Conservation (phyloP, 2,113 vertebrate species). For the Lathamus discolor region DNA sequence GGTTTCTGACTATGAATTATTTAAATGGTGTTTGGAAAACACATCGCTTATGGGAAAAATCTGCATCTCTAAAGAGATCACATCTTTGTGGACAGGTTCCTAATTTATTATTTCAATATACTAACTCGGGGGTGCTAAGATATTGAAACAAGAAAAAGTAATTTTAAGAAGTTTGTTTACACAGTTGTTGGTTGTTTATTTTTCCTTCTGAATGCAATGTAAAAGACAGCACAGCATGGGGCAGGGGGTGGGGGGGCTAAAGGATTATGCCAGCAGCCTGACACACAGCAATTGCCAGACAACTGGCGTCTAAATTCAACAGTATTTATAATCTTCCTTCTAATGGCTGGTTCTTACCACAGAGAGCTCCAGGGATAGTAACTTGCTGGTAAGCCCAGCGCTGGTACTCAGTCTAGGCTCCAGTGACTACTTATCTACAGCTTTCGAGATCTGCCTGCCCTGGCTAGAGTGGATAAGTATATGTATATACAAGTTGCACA, state of each 20-base stretch:
- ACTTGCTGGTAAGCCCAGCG: background rate
- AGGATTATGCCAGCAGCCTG: background rate
- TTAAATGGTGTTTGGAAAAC: background rate
- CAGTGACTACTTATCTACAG: background rate
- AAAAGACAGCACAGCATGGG: background rate
- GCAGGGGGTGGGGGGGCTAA: background rate
- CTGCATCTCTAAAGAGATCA: background rate
- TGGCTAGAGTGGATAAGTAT: background rate
- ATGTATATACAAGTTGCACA: rapidly evolving
- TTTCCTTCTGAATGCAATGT: background rate
- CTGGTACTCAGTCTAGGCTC: background rate
- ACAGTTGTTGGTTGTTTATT: background rate
- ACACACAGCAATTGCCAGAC: background rate
- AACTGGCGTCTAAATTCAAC: background rate
- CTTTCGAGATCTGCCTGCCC: background rate
- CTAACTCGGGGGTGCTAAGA: background rate
- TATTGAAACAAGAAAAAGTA: background rate
- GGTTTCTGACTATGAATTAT: constrained; percentile 9
- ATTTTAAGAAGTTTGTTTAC: background rate
- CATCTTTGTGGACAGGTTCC: background rate
- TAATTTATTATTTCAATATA: background rate
- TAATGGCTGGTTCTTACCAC: background rate
- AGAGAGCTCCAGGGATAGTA: background rate
- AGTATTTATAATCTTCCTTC: background rate
- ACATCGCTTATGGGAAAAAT: background rate